Conservation (phyloP, 1,140 invertebrate genomes). For the Psix sp. region DNA sequence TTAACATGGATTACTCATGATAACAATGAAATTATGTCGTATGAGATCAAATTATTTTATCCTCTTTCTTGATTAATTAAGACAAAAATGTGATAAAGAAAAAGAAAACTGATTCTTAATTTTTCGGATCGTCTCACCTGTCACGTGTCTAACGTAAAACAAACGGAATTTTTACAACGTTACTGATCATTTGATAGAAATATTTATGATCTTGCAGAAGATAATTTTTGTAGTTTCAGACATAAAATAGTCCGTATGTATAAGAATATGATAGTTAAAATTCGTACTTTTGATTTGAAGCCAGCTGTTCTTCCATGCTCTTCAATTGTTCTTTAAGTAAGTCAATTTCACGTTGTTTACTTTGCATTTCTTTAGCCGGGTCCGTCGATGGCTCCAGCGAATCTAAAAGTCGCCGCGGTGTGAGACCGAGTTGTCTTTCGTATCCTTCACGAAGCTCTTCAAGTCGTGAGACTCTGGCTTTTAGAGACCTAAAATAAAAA, state of each 20-base stretch:
- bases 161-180: too few species aligned
- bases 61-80: slow-evolving; percentile 7
- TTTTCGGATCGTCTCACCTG: too few species aligned
- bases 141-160: too few species aligned
- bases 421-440: slow-evolving; percentile 72
- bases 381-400: slow-evolving; percentile 66
- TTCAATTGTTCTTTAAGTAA: slow-evolving; percentile 78
- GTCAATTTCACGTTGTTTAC: slow-evolving; percentile 81
- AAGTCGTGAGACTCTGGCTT: slow-evolving; percentile 83
- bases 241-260: too few species aligned
- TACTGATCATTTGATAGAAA: too few species aligned
- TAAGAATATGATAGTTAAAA: slow-evolving; percentile 11
- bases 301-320: slow-evolving; percentile 79
- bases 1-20: slow-evolving; percentile 15
- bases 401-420: slow-evolving; percentile 63
- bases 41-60: slow-evolving; percentile 9
- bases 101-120: too few species aligned
- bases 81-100: not conserved
- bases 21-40: slow-evolving; percentile 12
- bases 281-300: slow-evolving; percentile 65
- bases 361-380: slow-evolving; percentile 72
- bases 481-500: slow-evolving; percentile 75
- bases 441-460: slow-evolving; percentile 79
- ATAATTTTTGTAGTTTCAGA: too few species aligned
- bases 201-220: too few species aligned